Conservation (phyloP, 2,797 vertebrate genomes). For the Hemibagrus guttatus region DNA sequence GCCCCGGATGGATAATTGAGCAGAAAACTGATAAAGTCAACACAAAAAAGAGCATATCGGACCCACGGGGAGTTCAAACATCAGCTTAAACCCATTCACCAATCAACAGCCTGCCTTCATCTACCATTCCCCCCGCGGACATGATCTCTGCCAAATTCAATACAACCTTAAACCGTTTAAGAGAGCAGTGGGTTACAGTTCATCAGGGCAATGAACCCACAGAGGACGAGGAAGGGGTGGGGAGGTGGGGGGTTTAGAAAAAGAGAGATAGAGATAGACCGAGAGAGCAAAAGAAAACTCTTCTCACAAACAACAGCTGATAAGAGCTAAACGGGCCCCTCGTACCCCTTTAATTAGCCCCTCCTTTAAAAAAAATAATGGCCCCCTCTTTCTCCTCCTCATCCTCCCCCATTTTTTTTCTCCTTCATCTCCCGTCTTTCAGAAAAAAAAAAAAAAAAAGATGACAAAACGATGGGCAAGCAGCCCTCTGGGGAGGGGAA, state of each 20-base stretch:
- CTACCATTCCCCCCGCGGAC: conserved; percentile 33
- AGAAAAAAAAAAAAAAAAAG: conserved; percentile 21
- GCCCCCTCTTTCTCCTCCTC: conserved; percentile 12
- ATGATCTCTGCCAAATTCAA: conserved; percentile 48
- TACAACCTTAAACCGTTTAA: conserved; percentile 51
- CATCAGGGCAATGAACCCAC: conserved; percentile 41
- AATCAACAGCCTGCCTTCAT: conserved; percentile 39
- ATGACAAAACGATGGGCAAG: conserved; percentile 49
- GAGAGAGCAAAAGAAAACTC: not conserved
- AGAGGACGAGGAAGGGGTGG: not conserved
- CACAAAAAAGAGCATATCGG: conserved; percentile 44
- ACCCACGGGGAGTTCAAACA: conserved; percentile 46
- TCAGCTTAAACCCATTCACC: conserved; percentile 41
- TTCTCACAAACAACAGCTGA: conserved; percentile 44
- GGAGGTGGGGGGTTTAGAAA: not conserved
- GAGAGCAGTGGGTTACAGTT: conserved; percentile 49
- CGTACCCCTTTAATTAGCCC: conserved; percentile 36
- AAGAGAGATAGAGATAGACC: too few relatives aligned
- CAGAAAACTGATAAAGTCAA: conserved; percentile 50
- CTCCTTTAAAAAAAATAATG: not conserved
- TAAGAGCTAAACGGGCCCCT: conserved; percentile 41
- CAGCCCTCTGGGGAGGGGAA: conserved; percentile 79
- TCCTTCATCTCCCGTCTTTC: conserved; percentile 43
- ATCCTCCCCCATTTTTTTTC: conserved; percentile 23
- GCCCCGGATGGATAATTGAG: conserved; percentile 44